Conservation (phyloP, 2,888 invertebrate species). For the Rugalucina vietnamica region DNA sequence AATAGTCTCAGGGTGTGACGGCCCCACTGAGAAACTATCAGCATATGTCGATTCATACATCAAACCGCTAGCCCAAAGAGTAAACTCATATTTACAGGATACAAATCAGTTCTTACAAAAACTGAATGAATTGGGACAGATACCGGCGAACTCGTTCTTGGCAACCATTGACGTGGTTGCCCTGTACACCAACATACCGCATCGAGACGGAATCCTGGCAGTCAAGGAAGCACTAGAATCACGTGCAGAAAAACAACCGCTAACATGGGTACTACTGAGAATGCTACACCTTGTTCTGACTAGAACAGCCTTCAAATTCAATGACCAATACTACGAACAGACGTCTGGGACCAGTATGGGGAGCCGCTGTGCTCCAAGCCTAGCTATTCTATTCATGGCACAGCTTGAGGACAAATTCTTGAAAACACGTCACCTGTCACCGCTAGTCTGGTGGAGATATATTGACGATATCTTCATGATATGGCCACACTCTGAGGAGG, state of each 20-base stretch:
- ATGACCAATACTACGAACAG: constrained; percentile 23
- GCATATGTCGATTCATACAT: constrained; percentile 10
- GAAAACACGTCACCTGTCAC: not conserved
- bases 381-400: constrained; percentile 12
- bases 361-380: constrained; percentile 15
- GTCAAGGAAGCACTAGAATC: constrained; percentile 10
- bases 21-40: constrained; percentile 18
- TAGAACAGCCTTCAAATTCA: constrained; percentile 23
- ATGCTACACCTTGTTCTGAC: constrained; percentile 8
- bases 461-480: constrained; percentile 15
- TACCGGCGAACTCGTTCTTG: constrained; percentile 2
- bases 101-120: constrained; percentile 18
- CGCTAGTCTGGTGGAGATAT: not conserved
- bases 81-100: not conserved
- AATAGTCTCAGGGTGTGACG: constrained; percentile 17
- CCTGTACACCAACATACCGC: constrained; percentile 29
- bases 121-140: not conserved
- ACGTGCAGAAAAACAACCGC: not conserved
- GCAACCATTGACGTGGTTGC: constrained; percentile 29
- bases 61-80: constrained; percentile 16
- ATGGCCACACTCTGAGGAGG: not conserved
- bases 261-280: constrained; percentile 6
- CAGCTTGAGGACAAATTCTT: constrained; percentile 3
- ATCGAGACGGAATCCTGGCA: constrained; percentile 27
- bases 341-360: constrained; percentile 28